Base-by-base conservation (phyloP, 2,888 invertebrate species). In the Drosophila vallismaia region DNA sequence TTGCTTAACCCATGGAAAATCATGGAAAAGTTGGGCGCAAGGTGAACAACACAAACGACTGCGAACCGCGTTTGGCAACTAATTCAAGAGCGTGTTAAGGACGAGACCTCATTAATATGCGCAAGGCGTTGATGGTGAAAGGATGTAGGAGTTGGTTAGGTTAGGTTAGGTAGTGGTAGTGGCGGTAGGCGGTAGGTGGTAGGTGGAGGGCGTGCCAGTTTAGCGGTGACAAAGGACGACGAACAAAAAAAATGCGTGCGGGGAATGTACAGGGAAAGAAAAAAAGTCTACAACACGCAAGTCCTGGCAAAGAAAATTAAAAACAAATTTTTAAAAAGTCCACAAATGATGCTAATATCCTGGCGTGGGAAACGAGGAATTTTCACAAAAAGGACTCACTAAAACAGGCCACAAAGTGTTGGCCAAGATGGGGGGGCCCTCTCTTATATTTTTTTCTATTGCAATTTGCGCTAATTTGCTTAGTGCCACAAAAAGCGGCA, bases 11-110 rank as follows among this genome's bases (percentile, higher is more conserved):
- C 67, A 68, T 63, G 53, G 71, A 63, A 69, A 66, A 66, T 74
- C 71, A 66, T 63, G 66, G 40, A 60, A 84, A 84, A 80, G 81
- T 81, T 76, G 74, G 2, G 36, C 56, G 77, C 66, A 70, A 84
- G 81, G 85, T 80, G 81, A 74, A 79, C 73, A 14, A 14, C 33
- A 66, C 29, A 31, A 9, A 62, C 73, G 84, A 77, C 75, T 73
- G 70, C 74, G 69, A 63, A 36, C 64, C 59, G 48, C 73, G 77
- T 67, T 75, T 86, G 76, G 63, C 77, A 79, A 81, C 86, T 84
- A 86, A 88, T 86, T 88, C 79, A 84, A 84, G 77, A 86, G 77
- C 84, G 85, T 86, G 88, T 84, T 84, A 77, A 83, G 79, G 79
- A 76, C 88, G 71, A 51, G 74, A 77, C 72, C 85, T 86, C 88